A percentile compares a stretch with the other conserved stretches of the same genome.
Conservation (phyloP, 2,888 invertebrate genomes). For the Papilio gigon region DNA sequence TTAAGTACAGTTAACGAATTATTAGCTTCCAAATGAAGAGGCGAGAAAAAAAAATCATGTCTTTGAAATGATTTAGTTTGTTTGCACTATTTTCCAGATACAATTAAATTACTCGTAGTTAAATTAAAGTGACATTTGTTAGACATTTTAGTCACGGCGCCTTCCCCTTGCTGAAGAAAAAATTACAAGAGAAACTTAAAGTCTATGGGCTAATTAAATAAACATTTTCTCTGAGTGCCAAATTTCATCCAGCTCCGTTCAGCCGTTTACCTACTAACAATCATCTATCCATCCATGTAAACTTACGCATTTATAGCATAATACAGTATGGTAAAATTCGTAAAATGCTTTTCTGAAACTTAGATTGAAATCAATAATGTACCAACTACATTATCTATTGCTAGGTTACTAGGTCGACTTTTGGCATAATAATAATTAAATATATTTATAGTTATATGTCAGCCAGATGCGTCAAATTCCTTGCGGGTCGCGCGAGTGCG, state of each 20-base stretch:
- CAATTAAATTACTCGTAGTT: no score
- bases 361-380: not conserved
- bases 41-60: not conserved
- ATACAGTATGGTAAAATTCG: no score
- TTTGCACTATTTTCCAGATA: not conserved
- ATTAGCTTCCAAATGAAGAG: constrained; percentile 13
- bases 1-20: constrained; percentile 36
- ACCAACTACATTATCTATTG: not conserved
- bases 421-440: constrained; percentile 9
- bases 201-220: no score
- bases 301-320: no score
- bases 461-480: constrained; percentile 31
- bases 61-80: not conserved
- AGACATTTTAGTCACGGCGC: no score
- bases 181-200: no score
- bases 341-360: not conserved
- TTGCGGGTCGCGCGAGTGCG: constrained; percentile 37
- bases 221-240: no score
- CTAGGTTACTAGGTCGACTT: not conserved
- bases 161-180: no score
- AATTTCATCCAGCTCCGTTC: no score
- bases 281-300: no score
- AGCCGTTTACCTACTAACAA: no score
- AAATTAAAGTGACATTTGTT: not conserved
- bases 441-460: constrained; percentile 32